Evolutionary conservation across 1,140 invertebrate genomes (phyloP).

Genomic region (Oryctes rhinoceros): DNA sequence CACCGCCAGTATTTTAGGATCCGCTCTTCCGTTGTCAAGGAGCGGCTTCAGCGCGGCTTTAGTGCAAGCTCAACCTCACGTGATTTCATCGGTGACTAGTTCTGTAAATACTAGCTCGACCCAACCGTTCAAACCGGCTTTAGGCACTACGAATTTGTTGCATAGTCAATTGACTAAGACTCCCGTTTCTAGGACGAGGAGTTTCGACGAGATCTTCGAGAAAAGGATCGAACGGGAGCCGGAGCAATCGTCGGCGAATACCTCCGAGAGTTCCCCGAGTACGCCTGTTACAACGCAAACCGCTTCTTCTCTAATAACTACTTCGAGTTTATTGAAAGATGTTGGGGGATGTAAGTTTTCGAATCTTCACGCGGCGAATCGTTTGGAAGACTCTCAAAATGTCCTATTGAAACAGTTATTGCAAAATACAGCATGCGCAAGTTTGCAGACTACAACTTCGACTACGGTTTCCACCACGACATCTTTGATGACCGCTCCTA

Average conservation of each 20-base stretch:
- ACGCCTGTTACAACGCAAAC: neutral
- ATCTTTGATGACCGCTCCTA: constrained; percentile 67
- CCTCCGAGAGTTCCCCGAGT: neutral
- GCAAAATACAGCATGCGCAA: constrained; percentile 81
- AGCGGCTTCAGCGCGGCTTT: constrained; percentile 53
- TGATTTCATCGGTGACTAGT: constrained; percentile 56
- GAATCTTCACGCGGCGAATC: constrained; percentile 50
- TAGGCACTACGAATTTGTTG: constrained; percentile 58
- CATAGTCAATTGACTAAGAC: constrained; percentile 62
- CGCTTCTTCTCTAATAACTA: constrained; percentile 36
- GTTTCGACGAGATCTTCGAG: constrained; percentile 40
- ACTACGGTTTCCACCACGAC: constrained; percentile 61
- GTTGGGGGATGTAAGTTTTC: constrained; percentile 57
- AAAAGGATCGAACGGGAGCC: constrained; percentile 4
- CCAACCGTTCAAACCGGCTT: constrained; percentile 46
- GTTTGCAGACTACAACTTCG: constrained; percentile 63
- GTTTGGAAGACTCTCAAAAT: constrained; percentile 84
- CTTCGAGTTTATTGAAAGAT: constrained; percentile 30
- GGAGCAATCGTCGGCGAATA: neutral
- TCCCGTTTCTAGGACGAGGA: constrained; percentile 16
- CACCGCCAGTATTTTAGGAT: constrained; percentile 58
- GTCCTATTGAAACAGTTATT: constrained; percentile 89
- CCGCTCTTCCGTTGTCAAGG: constrained; percentile 54
- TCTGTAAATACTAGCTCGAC: constrained; percentile 11
- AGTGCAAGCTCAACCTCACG: constrained; percentile 63